Percentiles rank a stretch among this genome's conserved stretches.
Evolutionary conservation across 2,113 vertebrate genomes (phyloP).

Genomic region (Puntigrus tetrazona): DNA sequence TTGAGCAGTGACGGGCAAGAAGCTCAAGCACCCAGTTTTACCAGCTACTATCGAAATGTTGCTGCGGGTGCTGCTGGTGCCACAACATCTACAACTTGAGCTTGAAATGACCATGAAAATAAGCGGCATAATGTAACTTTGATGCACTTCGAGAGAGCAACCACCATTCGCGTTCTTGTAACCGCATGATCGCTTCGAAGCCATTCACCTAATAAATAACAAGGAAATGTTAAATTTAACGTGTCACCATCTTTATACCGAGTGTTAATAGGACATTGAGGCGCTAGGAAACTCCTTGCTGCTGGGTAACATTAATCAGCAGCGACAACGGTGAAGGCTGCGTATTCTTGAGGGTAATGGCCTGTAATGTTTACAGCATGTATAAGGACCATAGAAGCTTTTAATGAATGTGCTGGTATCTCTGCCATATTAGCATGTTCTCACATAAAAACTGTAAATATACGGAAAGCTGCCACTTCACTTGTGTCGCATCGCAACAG

Average conservation of each 20-base stretch:
- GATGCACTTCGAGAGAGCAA: too few species aligned
- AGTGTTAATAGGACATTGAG: background rate
- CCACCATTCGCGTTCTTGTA: too few species aligned
- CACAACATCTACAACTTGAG: too few species aligned
- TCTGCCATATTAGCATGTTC: constrained; percentile 47
- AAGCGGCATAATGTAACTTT: too few species aligned
- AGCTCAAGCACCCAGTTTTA: too few species aligned
- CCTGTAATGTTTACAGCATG: constrained; percentile 12
- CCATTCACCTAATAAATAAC: background rate
- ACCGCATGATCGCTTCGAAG: background rate
- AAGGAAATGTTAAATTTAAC: background rate
- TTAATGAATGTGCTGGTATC: constrained; percentile 55
- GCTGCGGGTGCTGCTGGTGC: too few species aligned
- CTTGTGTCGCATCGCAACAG: constrained; percentile 41
- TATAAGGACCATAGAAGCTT: constrained; percentile 42
- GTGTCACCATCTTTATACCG: background rate
- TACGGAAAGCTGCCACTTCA: constrained; percentile 46
- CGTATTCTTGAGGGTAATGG: too few species aligned
- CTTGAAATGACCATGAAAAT: too few species aligned
- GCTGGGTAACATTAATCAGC: background rate
- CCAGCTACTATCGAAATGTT: too few species aligned
- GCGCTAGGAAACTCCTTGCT: background rate
- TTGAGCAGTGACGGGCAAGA: too few species aligned
- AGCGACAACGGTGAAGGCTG: too few species aligned
- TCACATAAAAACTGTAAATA: constrained; percentile 31